Percentiles rank a stretch among this genome's conserved stretches.
Evolutionary conservation across 2,113 vertebrate genomes (phyloP).

Genomic region (Centrocercus urophasianus): DNA sequence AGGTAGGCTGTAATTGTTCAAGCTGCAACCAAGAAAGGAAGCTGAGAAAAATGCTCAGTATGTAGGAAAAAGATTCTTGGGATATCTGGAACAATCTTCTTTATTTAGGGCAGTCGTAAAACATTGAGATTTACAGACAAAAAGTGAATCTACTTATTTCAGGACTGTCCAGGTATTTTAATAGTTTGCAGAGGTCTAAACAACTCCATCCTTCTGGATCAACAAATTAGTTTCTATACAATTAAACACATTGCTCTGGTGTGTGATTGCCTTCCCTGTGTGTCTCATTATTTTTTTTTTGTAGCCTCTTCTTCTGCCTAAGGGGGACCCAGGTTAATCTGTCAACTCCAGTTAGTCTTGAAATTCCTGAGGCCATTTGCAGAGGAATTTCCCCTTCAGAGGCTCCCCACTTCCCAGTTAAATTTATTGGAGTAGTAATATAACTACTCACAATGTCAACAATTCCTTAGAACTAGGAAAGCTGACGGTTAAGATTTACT

Average conservation of each 20-base stretch:
- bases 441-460: not conserved
- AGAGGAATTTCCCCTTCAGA: constrained; percentile 55
- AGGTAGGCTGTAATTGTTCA: not conserved
- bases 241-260: constrained; percentile 44
- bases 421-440: not conserved
- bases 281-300: constrained; percentile 60
- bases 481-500: not conserved
- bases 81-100: not conserved
- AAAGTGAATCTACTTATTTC: not conserved
- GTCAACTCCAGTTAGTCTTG: constrained; percentile 62
- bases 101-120: not conserved
- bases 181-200: constrained; percentile 14
- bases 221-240: constrained; percentile 33
- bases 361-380: constrained; percentile 47
- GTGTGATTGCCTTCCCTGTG: constrained; percentile 53
- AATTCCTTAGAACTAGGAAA: not conserved
- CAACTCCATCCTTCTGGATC: constrained; percentile 23
- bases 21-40: not conserved
- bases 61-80: not conserved
- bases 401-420: not conserved
- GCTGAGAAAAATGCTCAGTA: not conserved
- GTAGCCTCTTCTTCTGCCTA: constrained; percentile 49
- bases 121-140: not conserved
- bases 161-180: not conserved
- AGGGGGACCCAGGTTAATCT: constrained; percentile 58